These are phyloP conservation scores for Astatoreochromis straeleni DNA, from an alignment of 2,113 vertebrate species.

Conservation along the genomic window DNA sequence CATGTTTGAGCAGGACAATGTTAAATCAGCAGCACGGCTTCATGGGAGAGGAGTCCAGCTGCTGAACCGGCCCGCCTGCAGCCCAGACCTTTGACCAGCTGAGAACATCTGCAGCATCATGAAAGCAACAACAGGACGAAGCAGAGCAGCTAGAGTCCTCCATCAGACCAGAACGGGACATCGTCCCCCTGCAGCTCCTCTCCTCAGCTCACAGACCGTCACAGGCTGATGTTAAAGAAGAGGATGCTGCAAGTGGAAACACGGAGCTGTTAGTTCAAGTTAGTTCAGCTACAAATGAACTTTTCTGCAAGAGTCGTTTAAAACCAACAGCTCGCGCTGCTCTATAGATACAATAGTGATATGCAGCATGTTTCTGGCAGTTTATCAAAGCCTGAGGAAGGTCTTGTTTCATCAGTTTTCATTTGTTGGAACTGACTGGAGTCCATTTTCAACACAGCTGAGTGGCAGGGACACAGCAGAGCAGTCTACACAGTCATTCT, in stretches of 20 bases:
- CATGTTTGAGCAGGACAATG: rapidly evolving
- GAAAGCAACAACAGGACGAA: neutral
- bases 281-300: neutral
- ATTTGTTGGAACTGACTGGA: neutral
- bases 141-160: neutral
- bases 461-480: neutral
- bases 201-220: neutral
- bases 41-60: neutral
- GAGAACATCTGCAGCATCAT: neutral
- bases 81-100: rapidly evolving
- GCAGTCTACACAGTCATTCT: neutral
- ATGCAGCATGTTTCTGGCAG: neutral
- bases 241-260: neutral
- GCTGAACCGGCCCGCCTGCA: rapidly evolving
- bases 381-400: rapidly evolving
- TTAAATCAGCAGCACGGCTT: neutral
- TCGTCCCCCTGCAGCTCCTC: neutral
- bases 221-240: neutral
- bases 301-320: neutral
- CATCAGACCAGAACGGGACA: neutral
- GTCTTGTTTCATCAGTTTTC: neutral
- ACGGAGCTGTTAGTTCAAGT: neutral
- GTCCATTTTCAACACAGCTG: neutral
- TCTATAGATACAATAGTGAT: neutral
- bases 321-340: neutral